Evolutionary conservation across 2,797 vertebrate genomes (phyloP).

Genomic region (Acrossocheilus wenchowensis): DNA sequence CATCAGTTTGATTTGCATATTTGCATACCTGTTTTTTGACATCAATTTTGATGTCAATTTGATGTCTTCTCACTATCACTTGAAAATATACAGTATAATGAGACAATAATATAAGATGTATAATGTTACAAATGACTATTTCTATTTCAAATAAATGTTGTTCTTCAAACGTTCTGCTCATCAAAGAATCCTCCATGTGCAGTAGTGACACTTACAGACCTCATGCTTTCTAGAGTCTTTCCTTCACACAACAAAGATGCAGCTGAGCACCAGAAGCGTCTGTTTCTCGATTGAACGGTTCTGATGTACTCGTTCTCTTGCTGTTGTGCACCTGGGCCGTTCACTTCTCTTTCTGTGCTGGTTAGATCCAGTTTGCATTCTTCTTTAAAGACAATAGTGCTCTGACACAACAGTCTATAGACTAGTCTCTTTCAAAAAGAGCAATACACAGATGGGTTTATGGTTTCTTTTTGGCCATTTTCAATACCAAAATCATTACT

Average conservation of each 20-base stretch:
- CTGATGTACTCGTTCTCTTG: neutral
- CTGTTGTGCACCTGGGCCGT: conserved; percentile 1
- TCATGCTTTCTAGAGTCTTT: neutral
- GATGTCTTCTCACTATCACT: neutral
- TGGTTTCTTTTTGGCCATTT: neutral
- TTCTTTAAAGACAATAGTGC: conserved; percentile 2
- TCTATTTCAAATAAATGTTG: conserved; percentile 39
- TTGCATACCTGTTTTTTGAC: neutral
- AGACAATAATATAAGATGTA: conserved; percentile 18
- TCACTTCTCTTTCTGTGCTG: neutral
- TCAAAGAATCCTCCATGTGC: conserved; percentile 1
- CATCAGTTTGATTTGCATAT: neutral
- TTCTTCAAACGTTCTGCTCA: conserved; percentile 16
- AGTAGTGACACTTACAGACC: neutral
- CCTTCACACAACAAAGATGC: neutral
- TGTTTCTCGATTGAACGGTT: neutral
- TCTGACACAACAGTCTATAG: neutral
- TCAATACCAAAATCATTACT: neutral
- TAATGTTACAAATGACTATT: conserved; percentile 32
- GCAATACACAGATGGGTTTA: neutral
- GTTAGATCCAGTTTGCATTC: neutral
- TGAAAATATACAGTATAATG: conserved; percentile 10
- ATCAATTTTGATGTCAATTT: neutral
- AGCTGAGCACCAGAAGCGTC: neutral
- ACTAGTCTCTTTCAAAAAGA: neutral